phyloP scores from a whole-genome alignment of 2,888 invertebrate species.

The Perdita meconis region DNA sequence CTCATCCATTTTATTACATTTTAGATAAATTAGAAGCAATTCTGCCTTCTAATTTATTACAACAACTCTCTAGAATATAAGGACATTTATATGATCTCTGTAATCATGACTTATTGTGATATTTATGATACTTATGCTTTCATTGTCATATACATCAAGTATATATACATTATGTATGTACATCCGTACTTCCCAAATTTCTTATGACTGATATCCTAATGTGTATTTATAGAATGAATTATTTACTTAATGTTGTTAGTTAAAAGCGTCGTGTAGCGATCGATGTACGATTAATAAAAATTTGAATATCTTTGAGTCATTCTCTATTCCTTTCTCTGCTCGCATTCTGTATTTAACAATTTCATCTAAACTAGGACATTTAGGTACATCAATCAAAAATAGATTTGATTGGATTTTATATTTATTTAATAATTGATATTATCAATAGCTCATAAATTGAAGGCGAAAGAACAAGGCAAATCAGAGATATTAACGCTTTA shows the following conservation, averaged over 20 bases:
- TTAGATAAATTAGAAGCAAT: slow-evolving; percentile 93
- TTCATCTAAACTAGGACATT: slow-evolving; percentile 24
- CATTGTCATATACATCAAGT: slow-evolving; percentile 55
- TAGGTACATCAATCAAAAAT: slow-evolving; percentile 54
- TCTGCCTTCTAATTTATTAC: slow-evolving; percentile 92
- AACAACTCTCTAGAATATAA: slow-evolving; percentile 90
- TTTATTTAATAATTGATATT: slow-evolving; percentile 80
- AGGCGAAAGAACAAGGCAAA: slow-evolving; percentile 78
- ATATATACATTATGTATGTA: slow-evolving; percentile 40
- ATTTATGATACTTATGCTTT: slow-evolving; percentile 71
- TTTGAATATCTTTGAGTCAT: slow-evolving; percentile 57
- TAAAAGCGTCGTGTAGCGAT: slow-evolving; percentile 58
- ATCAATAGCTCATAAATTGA: slow-evolving; percentile 76
- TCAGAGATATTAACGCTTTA: slow-evolving; percentile 70
- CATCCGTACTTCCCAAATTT: slow-evolving; percentile 62
- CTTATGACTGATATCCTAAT: slow-evolving; percentile 73
- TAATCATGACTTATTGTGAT: slow-evolving; percentile 76
- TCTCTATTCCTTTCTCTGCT: slow-evolving; percentile 26
- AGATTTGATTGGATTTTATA: slow-evolving; percentile 74
- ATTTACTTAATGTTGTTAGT: slow-evolving; percentile 71
- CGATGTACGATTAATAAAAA: slow-evolving; percentile 68
- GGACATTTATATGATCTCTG: slow-evolving; percentile 69
- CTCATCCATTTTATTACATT: slow-evolving; percentile 92
- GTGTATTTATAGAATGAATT: slow-evolving; percentile 70
- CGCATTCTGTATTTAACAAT: slow-evolving; percentile 8